These are phyloP conservation scores for Alauda arvensis DNA, from an alignment of 2,797 vertebrate genomes.

Conservation along the genomic window DNA sequence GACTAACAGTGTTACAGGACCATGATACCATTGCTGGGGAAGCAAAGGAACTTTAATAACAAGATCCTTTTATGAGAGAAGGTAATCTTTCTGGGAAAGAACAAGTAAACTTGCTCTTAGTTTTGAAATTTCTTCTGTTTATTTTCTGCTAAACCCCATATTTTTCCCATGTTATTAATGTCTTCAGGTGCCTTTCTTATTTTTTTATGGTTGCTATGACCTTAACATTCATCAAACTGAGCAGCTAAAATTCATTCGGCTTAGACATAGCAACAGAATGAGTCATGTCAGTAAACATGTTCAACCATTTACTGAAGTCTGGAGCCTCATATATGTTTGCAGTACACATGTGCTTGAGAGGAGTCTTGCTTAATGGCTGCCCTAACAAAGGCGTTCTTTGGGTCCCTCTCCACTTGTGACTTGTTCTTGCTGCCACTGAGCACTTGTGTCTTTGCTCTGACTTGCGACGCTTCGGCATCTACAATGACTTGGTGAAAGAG, in stretches of 20 bases:
- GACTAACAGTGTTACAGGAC: not conserved
- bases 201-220: conserved; percentile 25
- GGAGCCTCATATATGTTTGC: not conserved
- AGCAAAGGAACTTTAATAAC: conserved; percentile 5
- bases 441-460: not conserved
- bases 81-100: conserved; percentile 31
- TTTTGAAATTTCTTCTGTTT: conserved; percentile 36
- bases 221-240: conserved; percentile 11
- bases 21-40: not conserved
- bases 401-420: not conserved
- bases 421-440: not conserved
- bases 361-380: not conserved
- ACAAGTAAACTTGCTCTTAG: conserved; percentile 32
- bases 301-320: conserved; percentile 44
- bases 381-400: not conserved
- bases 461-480: not conserved
- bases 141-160: conserved; percentile 3
- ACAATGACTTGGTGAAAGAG: not conserved
- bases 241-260: conserved; percentile 22
- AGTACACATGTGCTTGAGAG: not conserved
- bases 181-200: conserved; percentile 40
- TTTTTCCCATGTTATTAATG: conserved; percentile 16
- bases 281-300: conserved; percentile 45
- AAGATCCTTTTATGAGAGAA: conserved; percentile 5
- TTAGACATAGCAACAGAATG: conserved; percentile 36